Evolutionary conservation across 1,140 invertebrate species (phyloP).

Genomic region (Thalassaphorura encarpata): DNA sequence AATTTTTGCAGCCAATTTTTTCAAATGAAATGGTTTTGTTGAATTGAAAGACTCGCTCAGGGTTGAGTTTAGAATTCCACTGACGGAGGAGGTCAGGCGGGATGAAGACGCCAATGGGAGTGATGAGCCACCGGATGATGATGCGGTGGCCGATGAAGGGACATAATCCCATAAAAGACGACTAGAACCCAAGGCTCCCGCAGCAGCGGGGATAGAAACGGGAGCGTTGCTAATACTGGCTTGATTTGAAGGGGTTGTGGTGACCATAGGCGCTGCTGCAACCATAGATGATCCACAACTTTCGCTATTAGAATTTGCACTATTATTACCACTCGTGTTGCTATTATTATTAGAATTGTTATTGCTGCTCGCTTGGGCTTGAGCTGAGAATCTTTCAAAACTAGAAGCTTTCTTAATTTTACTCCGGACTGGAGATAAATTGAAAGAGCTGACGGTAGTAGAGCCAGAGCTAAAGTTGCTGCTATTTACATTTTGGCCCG

Average conservation of each 20-base stretch:
- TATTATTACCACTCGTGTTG: conserved; percentile 5
- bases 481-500: background rate
- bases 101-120: too few relatives aligned
- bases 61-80: too few relatives aligned
- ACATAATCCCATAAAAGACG: conserved; percentile 9
- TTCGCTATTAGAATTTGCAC: too few relatives aligned
- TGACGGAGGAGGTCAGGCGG: too few relatives aligned
- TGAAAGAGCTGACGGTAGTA: conserved; percentile 4
- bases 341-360: conserved; percentile 5
- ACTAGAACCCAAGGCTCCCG: conserved; percentile 2
- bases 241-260: too few relatives aligned
- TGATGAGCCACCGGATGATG: too few relatives aligned
- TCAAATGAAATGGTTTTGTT: conserved; percentile 19
- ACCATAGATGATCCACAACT: too few relatives aligned
- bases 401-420: conserved; percentile 33
- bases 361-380: conserved; percentile 20
- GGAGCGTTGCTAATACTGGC: too few relatives aligned
- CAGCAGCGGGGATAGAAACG: conserved; percentile 1
- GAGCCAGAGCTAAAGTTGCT: background rate
- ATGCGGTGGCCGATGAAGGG: background rate
- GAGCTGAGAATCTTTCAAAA: conserved; percentile 27
- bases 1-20: conserved; percentile 29
- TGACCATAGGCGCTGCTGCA: too few relatives aligned
- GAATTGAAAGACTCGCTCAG: conserved; percentile 1
- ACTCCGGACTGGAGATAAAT: conserved; percentile 23